A percentile compares a stretch with the other conserved stretches of the same genome.
phyloP scores from a whole-genome alignment of 2,888 invertebrate genomes.

The Notocelia uddmanniana region DNA sequence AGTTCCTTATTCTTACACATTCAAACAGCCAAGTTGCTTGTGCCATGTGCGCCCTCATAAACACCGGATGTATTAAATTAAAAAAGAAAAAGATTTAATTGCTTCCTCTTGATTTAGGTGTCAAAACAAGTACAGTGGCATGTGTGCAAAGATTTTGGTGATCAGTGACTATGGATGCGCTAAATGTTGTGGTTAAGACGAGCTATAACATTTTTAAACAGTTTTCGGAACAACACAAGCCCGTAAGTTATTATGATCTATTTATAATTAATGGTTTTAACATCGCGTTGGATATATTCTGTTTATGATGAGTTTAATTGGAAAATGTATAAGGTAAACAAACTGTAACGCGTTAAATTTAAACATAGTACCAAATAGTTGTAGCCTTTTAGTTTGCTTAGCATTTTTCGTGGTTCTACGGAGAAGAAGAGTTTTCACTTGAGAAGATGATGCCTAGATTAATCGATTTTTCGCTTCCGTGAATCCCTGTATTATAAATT shows the following conservation, averaged over 20 bases:
- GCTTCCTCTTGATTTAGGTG: conserved; percentile 16
- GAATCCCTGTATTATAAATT: no score
- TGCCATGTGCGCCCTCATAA: conserved; percentile 65
- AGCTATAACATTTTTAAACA: conserved; percentile 81
- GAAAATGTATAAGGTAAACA: no score
- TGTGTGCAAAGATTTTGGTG: conserved; percentile 20
- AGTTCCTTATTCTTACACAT: conserved; percentile 78
- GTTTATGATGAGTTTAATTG: conserved; percentile 26
- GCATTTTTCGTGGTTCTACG: no score
- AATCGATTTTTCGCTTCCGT: no score
- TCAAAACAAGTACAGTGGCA: conserved; percentile 35
- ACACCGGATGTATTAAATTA: conserved; percentile 35
- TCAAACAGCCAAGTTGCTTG: conserved; percentile 62
- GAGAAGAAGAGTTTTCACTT: no score
- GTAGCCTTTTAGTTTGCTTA: no score
- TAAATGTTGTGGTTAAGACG: conserved; percentile 77
- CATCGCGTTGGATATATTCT: conserved; percentile 20
- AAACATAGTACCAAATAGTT: no score
- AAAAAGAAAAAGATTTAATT: conserved; percentile 40
- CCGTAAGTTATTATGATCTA: conserved; percentile 65
- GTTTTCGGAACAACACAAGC: conserved; percentile 74
- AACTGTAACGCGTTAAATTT: no score
- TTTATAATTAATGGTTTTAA: conserved; percentile 39
- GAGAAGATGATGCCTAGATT: no score
- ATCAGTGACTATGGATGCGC: conserved; percentile 66